Evolutionary conservation across 2,888 invertebrate species (phyloP), one percentile per base, ranked within the genome.

Genomic region (Torymus tubicola): DNA sequence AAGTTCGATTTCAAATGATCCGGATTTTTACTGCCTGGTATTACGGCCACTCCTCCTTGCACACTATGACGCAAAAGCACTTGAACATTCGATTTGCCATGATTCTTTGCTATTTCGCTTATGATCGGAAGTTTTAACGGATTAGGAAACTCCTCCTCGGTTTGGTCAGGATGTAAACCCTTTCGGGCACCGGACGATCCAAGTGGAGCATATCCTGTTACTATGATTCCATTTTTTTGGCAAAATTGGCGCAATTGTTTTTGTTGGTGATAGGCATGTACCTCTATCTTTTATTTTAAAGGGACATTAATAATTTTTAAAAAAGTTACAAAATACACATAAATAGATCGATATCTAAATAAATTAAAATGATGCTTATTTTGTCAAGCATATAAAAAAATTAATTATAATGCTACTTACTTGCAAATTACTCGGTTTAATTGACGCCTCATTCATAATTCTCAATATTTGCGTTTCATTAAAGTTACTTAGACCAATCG

Each of bases 401-500:
- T 31, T 3, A 31, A 31, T 31, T 3, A 31, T 3, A 31, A 31
- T 31, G 31, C 5, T 73, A 63, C 82, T 78, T 85, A 90, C 90
- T 88, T 95, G 95, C 77, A 96, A 90, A 82, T 95, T 95, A 76
- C 94, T 93, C 1, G 96, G 96, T 87, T 94, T 94, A 65, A 96
- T 92, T 69, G 91, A 92, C 0, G 94, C 93, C 18, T 88, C 88
- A 14, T 93, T 91, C 83, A 94, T 92, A 74, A 96, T 93, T 80
- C 92, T 92, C 81, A 92, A 87, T 77, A 96, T 92, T 91, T 96
- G 96, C 16, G 91, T 88, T 80, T 92, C 92, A 87, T 95, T 96
- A 90, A 95, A 96, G 90, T 96, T 97, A 67, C 96, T 96, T 71
- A 96, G 88, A 2, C 96, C 96, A 83, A 97, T 94, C n/a, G 95